Evolutionary conservation across 2,113 vertebrate species (phyloP), one percentile per base, ranked within the genome.

Genomic region (Phyllopteryx taeniolatus): DNA sequence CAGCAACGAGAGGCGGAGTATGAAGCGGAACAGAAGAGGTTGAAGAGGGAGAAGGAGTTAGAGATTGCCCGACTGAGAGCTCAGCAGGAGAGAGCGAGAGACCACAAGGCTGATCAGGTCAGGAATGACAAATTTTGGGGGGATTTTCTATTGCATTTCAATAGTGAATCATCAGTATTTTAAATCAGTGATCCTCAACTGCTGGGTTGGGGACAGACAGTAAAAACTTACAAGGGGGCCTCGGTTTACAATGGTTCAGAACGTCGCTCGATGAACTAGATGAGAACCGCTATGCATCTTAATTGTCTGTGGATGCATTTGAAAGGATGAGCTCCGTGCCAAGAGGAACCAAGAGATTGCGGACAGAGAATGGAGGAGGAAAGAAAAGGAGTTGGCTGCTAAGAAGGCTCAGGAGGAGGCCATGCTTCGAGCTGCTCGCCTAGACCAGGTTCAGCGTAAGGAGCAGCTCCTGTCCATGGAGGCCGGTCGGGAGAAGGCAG

Each of bases 61-160:
- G 95, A 98, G 79, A 91, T 90, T 0, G 80, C 93, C 0, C 88
- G 86, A 20, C 72, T 98, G 83, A 90, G 95, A 68, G 93, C 94
- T 43, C 74, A 88, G 68, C 96, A 97, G 56, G 92, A 98, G 80
- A 92, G 83, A 72, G 94, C 90, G 11, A 90, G 72, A 76, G 96
- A 98, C 68, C 83, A 91, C 71, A 93, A 91, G 77, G 94, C 95
- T 3, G 93, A 96, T 76, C 93, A 94, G 95, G 95, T 97, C 79
- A 83, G 78, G 22, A 67, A 63, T 54, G 12, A 46, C 65, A 27
- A 27, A 33, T 17, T 4, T 13, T 6, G 13, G 56, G 42, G 27
- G 35, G 19, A n/a, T 46, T 42, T 20, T 43, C 2, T 10, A 39
- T 5, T 39, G 35, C 5, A 64, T 43, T 43, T 64, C n/a, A 62